Conservation (phyloP, 2,888 invertebrate genomes). For the Sesia bembeciformis region DNA sequence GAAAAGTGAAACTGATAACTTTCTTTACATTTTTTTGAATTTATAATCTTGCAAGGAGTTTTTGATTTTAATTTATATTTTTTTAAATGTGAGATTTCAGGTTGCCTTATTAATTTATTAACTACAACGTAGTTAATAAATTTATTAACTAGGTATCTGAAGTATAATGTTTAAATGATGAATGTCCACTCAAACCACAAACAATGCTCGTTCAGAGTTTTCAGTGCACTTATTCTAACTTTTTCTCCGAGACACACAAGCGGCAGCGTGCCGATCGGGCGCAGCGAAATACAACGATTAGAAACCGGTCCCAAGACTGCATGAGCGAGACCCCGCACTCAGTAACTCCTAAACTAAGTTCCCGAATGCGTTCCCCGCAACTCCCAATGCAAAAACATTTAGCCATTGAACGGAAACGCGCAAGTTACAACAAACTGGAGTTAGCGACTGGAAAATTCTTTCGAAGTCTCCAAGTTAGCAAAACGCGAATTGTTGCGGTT, state of each 20-base stretch:
- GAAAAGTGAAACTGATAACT: no score
- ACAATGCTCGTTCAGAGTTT: constrained; percentile 6
- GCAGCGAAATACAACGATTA: constrained; percentile 55
- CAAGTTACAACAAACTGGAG: constrained; percentile 10
- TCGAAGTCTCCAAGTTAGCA: constrained; percentile 19
- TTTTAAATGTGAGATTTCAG: no score
- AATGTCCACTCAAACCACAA: background rate
- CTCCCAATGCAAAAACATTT: constrained; percentile 21
- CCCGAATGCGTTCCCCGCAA: constrained; percentile 24
- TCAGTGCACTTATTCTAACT: constrained; percentile 49
- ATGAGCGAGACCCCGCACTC: constrained; percentile 49
- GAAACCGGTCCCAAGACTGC: constrained; percentile 52
- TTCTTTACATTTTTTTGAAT: no score
- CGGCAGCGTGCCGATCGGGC: constrained; percentile 32
- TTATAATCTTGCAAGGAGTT: no score
- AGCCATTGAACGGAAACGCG: constrained; percentile 28
- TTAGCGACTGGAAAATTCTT: constrained; percentile 15
- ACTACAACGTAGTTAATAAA: no score
- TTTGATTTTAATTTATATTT: no score
- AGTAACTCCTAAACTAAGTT: constrained; percentile 28
- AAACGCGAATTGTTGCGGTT: constrained; percentile 26
- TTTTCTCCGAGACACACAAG: constrained; percentile 40
- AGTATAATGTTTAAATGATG: no score
- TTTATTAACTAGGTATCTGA: no score
- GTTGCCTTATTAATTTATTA: no score